Percentiles rank a stretch among this genome's conserved stretches.
Conservation (phyloP, 1,140 invertebrate genomes). For the Uloborus diversus region DNA sequence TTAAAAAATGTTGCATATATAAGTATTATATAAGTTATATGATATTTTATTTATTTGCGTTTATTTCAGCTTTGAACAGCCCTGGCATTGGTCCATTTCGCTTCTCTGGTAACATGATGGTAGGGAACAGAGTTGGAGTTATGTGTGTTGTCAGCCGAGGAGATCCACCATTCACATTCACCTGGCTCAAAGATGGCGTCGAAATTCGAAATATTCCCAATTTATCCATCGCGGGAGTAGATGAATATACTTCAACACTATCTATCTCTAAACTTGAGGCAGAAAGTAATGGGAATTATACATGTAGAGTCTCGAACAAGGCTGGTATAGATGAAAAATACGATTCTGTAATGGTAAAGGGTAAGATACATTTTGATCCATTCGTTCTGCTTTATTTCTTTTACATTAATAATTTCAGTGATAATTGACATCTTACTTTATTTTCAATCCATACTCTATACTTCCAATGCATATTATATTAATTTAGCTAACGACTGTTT, state of each 20-base stretch:
- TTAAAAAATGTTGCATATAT: too few species aligned
- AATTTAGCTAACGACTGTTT: too few species aligned
- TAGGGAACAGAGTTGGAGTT: background rate
- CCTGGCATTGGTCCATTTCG: background rate
- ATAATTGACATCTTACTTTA: too few species aligned
- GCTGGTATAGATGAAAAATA: constrained; percentile 15
- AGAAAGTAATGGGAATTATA: constrained; percentile 57
- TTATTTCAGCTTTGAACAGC: background rate
- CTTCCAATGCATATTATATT: too few species aligned
- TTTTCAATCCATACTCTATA: too few species aligned
- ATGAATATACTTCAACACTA: constrained; percentile 63
- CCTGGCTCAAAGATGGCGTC: background rate
- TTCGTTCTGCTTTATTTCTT: too few species aligned
- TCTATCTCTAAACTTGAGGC: constrained; percentile 21
- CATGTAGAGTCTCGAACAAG: constrained; percentile 51
- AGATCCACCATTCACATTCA: background rate
- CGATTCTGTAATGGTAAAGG: background rate
- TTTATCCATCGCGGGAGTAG: background rate
- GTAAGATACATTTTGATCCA: too few species aligned
- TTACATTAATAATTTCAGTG: too few species aligned
- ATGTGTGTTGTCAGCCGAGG: background rate
- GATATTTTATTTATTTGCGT: too few species aligned
- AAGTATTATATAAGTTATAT: too few species aligned
- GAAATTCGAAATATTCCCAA: background rate
- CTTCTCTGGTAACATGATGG: background rate